Base-by-base conservation (phyloP, 2,888 invertebrate species). In the Drosophila mimica region DNA sequence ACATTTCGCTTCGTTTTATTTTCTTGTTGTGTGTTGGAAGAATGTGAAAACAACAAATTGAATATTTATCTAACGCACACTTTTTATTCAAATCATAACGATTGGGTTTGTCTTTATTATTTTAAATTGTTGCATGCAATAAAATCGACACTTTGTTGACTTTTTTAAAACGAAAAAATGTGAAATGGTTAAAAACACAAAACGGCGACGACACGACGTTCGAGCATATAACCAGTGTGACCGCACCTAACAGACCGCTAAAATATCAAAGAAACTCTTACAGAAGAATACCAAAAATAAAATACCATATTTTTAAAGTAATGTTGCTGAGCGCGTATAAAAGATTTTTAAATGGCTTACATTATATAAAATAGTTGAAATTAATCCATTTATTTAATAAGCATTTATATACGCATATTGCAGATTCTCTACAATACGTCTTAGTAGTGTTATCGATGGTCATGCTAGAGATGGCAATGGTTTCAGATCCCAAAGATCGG, bases 101-200 rank as follows among this genome's bases (percentile, higher is more conserved):
- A 57, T 64, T 63, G 57, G 53, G 38, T 71, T 53, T 36, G 30
- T 71, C 54, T 71, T 68, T 57, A n/a, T 46, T 75, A 61, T 51
- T 69, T 67, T 31, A 48, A 71, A 67, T 70, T 65, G 66, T 67
- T 81, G 79, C 84, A 71, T 86, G 70, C 74, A 86, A 75, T 82
- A 78, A 81, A 72, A 71, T 63, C 54, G 28, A 71, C 88, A 87
- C 88, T 80, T 65, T 68, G 46, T 81, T 73, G 56, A 64, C 36
- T 57, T 76, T 69, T 63, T 73, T 68, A 64, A 85, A 83, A 86
- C 74, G 88, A 87, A 83, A 81, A 83, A 85, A 71, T 69, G 71
- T 79, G 57, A 83, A 77, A 81, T 77, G 60, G 69, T 76, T 72
- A 74, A 82, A 74, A 82, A 75, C 79, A 74, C 69, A 78, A 81